Evolutionary conservation across 2,113 vertebrate genomes (phyloP).

Genomic region (Chitala chitala): DNA sequence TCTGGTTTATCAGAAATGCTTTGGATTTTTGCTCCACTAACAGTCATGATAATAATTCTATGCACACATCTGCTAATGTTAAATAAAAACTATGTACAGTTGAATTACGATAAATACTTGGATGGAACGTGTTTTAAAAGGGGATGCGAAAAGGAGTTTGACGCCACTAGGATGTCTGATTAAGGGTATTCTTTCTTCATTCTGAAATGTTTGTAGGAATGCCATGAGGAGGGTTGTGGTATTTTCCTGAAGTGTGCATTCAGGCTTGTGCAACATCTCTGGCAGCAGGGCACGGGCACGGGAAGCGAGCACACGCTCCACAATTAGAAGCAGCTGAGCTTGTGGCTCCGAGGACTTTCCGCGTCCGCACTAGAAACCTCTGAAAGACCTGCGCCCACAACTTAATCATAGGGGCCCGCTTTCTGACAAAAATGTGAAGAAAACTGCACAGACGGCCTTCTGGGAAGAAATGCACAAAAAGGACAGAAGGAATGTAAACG

Average conservation of each 20-base stretch:
- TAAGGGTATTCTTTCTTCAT: no score
- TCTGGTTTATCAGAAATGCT: no score
- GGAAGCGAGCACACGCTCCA: conserved; percentile 17
- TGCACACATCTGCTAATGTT: no score
- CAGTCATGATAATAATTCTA: no score
- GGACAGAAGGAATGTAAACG: conserved; percentile 4
- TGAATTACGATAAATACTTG: no score
- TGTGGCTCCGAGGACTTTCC: conserved; percentile 11
- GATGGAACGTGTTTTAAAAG: no score
- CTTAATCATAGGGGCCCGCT: conserved; percentile 6
- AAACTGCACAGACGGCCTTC: neutral
- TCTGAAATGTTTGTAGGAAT: no score
- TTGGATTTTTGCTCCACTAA: no score
- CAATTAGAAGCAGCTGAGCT: conserved; percentile 17
- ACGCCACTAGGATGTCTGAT: no score
- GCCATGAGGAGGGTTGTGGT: no score
- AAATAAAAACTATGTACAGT: no score
- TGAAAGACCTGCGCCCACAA: conserved; percentile 2
- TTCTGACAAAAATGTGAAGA: neutral
- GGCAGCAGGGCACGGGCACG: neutral
- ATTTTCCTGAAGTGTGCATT: neutral
- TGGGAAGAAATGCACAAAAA: conserved; percentile 6
- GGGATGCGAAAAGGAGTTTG: no score
- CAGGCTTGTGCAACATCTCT: neutral
- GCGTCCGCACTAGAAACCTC: neutral